Evolutionary conservation across 2,888 invertebrate genomes (phyloP).

Genomic region (Tromatobia lineatoria): DNA sequence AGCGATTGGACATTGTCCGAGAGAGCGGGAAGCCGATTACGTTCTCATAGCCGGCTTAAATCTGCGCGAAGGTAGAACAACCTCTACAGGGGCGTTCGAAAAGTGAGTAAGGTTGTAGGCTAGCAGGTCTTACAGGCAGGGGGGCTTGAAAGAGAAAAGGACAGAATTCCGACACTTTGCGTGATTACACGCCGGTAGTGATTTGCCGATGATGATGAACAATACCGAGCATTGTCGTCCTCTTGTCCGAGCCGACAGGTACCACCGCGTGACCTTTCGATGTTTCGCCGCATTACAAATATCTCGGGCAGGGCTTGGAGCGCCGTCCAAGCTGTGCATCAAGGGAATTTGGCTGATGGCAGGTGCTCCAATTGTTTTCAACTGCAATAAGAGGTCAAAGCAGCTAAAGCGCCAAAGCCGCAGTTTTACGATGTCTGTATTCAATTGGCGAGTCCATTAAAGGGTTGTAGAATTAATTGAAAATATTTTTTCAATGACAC

Average conservation of each 20-base stretch:
- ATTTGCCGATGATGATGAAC: conserved; percentile 49
- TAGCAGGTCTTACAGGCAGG: conserved; percentile 40
- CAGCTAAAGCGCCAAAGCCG: neutral
- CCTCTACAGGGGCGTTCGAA: neutral
- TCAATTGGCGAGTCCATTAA: neutral
- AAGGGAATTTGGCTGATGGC: conserved; percentile 41
- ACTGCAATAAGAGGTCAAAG: neutral
- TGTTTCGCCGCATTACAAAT: conserved; percentile 76
- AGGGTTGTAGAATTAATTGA: neutral
- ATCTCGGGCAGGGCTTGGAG: conserved; percentile 68
- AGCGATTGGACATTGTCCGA: conserved; percentile 57
- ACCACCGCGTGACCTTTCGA: conserved; percentile 76
- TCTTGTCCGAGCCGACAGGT: conserved; percentile 73
- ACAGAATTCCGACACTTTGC: conserved; percentile 44
- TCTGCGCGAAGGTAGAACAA: conserved; percentile 54
- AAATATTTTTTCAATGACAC: no score
- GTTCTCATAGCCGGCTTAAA: conserved; percentile 56
- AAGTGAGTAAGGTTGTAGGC: conserved; percentile 5
- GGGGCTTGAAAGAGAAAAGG: conserved; percentile 15
- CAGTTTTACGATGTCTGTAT: conserved; percentile 33
- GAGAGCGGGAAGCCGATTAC: conserved; percentile 46
- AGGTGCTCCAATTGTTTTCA: conserved; percentile 52
- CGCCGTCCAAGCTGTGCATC: conserved; percentile 24
- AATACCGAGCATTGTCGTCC: conserved; percentile 48
- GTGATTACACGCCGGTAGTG: conserved; percentile 37